Conservation (phyloP, 2,888 invertebrate genomes). For the Pocota personata region DNA sequence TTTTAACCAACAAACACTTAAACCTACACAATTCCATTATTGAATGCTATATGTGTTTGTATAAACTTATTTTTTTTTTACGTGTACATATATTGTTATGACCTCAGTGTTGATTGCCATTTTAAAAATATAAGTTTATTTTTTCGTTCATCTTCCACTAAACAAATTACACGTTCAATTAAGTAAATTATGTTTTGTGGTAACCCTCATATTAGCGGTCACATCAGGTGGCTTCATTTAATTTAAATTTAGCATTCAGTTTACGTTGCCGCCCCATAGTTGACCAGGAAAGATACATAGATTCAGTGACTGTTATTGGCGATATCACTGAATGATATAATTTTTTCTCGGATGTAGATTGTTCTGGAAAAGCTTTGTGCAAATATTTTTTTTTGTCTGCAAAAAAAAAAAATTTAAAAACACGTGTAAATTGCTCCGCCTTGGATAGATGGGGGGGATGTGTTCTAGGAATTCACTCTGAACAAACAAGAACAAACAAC, state of each 20-base stretch:
- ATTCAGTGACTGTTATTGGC: background rate
- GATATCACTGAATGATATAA: background rate
- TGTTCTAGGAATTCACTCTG: background rate
- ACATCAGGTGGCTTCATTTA: background rate
- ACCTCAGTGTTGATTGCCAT: conserved; percentile 1
- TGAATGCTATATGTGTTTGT: background rate
- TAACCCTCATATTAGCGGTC: background rate
- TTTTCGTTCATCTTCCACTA: background rate
- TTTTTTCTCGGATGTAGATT: background rate
- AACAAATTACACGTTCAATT: conserved; percentile 21
- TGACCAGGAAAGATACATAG: background rate
- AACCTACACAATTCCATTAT: background rate
- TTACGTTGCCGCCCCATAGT: background rate
- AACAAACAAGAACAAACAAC: background rate
- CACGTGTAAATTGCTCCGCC: background rate
- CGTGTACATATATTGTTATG: background rate
- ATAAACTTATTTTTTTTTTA: background rate
- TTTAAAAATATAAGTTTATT: too few relatives aligned
- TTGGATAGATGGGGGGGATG: background rate
- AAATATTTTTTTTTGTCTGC: background rate
- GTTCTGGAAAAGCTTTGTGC: background rate
- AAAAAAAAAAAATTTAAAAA: background rate
- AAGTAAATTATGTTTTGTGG: background rate
- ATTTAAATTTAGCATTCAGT: background rate
- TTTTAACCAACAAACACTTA: background rate